Evolutionary conservation across 1,140 invertebrate genomes (phyloP).

Genomic region (Pemphigus obesinymphae): DNA sequence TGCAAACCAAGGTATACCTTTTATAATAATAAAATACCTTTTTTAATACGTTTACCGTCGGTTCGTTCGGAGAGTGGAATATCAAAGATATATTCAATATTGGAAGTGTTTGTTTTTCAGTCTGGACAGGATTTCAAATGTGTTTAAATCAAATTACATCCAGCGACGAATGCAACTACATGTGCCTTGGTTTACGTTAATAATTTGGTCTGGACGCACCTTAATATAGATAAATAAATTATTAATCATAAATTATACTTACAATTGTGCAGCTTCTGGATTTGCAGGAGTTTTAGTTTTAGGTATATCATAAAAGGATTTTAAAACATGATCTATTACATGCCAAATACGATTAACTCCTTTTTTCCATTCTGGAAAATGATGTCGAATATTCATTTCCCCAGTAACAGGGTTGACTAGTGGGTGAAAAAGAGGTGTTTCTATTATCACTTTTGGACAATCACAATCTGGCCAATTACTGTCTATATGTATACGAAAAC

Average conservation of each 20-base stretch:
- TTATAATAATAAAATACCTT: too few species aligned
- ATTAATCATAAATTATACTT: conserved; percentile 54
- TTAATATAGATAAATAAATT: too few species aligned
- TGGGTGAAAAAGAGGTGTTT: conserved; percentile 83
- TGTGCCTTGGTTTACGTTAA: too few species aligned
- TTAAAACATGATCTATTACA: conserved; percentile 76
- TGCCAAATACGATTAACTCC: conserved; percentile 83
- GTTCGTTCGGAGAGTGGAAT: too few species aligned
- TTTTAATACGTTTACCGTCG: too few species aligned
- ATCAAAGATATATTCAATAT: too few species aligned
- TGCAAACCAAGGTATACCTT: too few species aligned
- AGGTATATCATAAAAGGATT: conserved; percentile 72
- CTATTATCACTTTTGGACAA: conserved; percentile 75
- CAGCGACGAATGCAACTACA: too few species aligned
- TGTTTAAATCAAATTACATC: too few species aligned
- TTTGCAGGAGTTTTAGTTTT: conserved; percentile 65
- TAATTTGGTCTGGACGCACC: too few species aligned
- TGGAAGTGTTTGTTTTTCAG: too few species aligned
- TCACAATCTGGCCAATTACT: conserved; percentile 82
- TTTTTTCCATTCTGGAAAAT: conserved; percentile 78
- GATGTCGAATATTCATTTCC: conserved; percentile 63
- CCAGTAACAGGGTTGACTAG: conserved; percentile 71
- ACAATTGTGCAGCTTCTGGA: conserved; percentile 70
- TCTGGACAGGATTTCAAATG: too few species aligned
- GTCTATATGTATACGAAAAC: conserved; percentile 79